Evolutionary conservation across 2,888 invertebrate species (phyloP).

Genomic region (Drosophila buzzatii): DNA sequence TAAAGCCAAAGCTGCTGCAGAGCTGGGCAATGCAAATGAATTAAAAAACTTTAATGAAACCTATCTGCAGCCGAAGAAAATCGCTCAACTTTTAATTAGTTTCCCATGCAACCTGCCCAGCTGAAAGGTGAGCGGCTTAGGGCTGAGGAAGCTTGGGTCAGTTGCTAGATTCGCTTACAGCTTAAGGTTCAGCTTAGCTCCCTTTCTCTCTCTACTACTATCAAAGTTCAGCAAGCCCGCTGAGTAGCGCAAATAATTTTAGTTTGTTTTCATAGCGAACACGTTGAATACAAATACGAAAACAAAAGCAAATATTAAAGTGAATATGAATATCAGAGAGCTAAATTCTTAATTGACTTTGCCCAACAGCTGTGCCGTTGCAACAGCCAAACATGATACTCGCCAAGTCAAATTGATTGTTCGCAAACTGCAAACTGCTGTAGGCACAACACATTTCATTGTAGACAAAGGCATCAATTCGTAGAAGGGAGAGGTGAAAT

Average conservation of each 20-base stretch:
- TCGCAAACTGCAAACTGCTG: conserved; percentile 31
- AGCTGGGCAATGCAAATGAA: conserved; percentile 51
- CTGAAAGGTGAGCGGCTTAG: background rate
- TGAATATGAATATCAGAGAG: conserved; percentile 21
- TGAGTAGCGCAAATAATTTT: conserved; percentile 51
- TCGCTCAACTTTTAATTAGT: conserved; percentile 78
- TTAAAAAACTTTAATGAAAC: conserved; percentile 63
- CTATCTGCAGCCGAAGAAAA: conserved; percentile 67
- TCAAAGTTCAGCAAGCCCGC: conserved; percentile 67
- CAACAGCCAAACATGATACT: conserved; percentile 17
- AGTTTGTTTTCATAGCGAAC: conserved; percentile 31
- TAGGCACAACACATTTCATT: conserved; percentile 25
- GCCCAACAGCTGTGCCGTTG: conserved; percentile 30
- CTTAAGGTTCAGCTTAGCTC: conserved; percentile 21
- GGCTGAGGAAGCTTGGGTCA: background rate
- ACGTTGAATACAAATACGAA: conserved; percentile 6
- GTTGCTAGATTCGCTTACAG: conserved; percentile 24
- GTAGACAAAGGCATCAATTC: conserved; percentile 6
- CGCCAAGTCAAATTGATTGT: conserved; percentile 68
- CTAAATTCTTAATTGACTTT: conserved; percentile 73
- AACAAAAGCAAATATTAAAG: background rate
- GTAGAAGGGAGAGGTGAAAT: background rate
- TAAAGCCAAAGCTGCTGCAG: conserved; percentile 55
- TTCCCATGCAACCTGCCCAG: conserved; percentile 54
- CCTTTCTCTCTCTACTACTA: conserved; percentile 3